Evolutionary conservation across 2,113 vertebrate genomes (phyloP).

Genomic region (Myanophis thanlyinensis): DNA sequence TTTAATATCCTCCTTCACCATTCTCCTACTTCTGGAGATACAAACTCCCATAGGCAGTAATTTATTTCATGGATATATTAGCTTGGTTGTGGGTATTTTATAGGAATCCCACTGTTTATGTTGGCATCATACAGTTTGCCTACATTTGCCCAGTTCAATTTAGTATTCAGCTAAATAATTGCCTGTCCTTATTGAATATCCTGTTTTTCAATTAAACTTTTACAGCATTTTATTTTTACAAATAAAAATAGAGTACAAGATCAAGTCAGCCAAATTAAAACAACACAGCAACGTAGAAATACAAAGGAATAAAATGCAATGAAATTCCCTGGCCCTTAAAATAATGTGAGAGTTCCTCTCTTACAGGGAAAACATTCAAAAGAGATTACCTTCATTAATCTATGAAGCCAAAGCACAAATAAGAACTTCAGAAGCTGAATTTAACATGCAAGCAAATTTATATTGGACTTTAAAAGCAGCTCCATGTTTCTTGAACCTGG

Average conservation of each 20-base stretch:
- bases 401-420: neutral
- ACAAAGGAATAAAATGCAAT: neutral
- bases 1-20: neutral
- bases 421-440: neutral
- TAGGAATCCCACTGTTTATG: neutral
- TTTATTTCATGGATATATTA: neutral
- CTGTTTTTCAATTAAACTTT: neutral
- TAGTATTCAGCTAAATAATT: neutral
- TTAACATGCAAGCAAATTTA: neutral
- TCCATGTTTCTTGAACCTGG: neutral
- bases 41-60: neutral
- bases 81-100: neutral
- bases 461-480: neutral
- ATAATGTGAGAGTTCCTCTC: neutral
- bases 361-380: neutral
- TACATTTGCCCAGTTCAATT: neutral
- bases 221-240: neutral
- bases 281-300: neutral
- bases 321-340: neutral
- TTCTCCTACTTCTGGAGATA: neutral
- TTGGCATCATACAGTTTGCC: neutral
- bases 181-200: neutral
- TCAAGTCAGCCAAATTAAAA: neutral
- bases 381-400: neutral
- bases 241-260: neutral